A percentile compares a stretch with the other conserved stretches of the same genome.
Evolutionary conservation across 2,113 vertebrate genomes (phyloP).

Genomic region (Pavo muticus): DNA sequence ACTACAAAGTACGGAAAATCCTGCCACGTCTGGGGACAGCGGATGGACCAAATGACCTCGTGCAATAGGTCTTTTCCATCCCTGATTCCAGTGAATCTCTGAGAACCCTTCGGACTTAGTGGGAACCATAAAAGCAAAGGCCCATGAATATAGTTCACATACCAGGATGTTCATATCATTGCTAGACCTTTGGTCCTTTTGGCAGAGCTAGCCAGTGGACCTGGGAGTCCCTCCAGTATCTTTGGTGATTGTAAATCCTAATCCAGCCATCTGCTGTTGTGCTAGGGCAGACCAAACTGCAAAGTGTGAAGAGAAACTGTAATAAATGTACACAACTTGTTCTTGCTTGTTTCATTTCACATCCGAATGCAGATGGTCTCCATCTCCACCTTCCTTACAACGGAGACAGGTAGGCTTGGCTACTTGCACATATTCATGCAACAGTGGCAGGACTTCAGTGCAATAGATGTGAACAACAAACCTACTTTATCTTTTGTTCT

Average conservation of each 20-base stretch:
- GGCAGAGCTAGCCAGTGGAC: background rate
- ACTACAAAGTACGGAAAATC: background rate
- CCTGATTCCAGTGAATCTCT: conserved; percentile 2
- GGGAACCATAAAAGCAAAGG: background rate
- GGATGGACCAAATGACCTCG: background rate
- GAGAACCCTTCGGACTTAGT: background rate
- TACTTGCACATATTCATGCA: background rate
- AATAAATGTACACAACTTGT: background rate
- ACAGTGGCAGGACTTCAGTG: background rate
- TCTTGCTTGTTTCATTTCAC: background rate
- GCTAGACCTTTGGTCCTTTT: conserved; percentile 13
- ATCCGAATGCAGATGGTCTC: too few species aligned
- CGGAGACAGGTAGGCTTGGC: rapidly evolving
- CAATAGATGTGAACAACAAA: background rate
- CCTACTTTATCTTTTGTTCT: background rate
- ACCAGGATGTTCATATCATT: background rate
- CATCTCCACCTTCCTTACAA: background rate
- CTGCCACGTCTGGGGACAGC: background rate
- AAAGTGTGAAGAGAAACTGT: background rate
- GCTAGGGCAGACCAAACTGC: background rate
- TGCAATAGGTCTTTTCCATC: conserved; percentile 11
- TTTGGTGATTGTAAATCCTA: background rate
- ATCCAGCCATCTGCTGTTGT: background rate
- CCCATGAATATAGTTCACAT: background rate
- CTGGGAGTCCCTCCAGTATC: conserved; percentile 52